Evolutionary conservation across 2,113 vertebrate genomes (phyloP).

Genomic region (Fulica atra): DNA sequence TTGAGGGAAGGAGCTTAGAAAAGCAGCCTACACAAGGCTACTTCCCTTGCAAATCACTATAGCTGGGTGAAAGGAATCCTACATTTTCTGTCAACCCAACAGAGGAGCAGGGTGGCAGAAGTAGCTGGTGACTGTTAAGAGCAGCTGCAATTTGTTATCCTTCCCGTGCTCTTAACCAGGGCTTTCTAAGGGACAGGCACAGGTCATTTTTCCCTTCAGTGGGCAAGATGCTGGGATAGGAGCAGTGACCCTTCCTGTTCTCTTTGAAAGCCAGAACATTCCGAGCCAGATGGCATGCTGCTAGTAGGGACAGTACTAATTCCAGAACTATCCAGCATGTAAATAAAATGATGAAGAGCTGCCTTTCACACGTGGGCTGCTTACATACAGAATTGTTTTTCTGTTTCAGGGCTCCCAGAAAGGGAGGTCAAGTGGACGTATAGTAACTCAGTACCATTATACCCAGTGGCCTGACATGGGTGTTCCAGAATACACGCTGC

Average conservation of each 20-base stretch:
- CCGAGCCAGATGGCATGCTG: not conserved
- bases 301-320: not conserved
- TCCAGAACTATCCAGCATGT: not conserved
- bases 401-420: constrained; percentile 87
- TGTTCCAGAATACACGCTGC: constrained; percentile 88
- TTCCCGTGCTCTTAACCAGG: not conserved
- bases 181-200: not conserved
- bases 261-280: not conserved
- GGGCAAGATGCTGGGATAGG: not conserved
- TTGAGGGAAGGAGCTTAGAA: not conserved
- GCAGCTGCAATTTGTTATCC: not conserved
- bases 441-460: constrained; percentile 91
- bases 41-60: not conserved
- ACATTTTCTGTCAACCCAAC: not conserved
- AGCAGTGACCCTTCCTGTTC: not conserved
- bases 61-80: not conserved
- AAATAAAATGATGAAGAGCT: not conserved
- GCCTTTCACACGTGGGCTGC: not conserved
- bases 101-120: not conserved
- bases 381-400: not conserved
- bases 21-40: not conserved
- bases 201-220: not conserved
- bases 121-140: not conserved
- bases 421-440: constrained; percentile 81
- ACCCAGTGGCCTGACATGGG: constrained; percentile 99